phyloP scores from a whole-genome alignment of 2,113 vertebrate species.

The Leptocoma aspasia region DNA sequence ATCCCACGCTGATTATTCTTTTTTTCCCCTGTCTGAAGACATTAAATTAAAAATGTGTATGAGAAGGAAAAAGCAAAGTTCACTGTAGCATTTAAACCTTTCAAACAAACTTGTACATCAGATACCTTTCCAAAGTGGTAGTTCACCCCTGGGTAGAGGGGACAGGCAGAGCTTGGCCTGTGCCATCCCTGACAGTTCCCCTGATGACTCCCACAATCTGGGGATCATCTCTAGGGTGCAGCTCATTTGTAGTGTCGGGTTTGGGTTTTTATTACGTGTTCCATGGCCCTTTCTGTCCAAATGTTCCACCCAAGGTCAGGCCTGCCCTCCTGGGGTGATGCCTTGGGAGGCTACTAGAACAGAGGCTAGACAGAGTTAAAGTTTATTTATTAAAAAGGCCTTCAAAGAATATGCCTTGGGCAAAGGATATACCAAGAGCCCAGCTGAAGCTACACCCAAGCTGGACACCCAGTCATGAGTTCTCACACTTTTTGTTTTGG shows the following conservation, averaged over 20 bases:
- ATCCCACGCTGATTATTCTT: background rate
- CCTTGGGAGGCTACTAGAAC: background rate
- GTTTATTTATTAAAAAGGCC: background rate
- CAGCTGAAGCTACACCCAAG: background rate
- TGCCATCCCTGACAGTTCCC: background rate
- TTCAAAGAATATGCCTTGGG: background rate
- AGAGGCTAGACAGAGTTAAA: background rate
- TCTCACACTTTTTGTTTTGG: background rate
- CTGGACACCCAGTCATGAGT: background rate
- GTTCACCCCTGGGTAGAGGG: background rate
- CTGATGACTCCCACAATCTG: background rate
- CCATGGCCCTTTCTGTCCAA: background rate
- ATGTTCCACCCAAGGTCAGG: background rate
- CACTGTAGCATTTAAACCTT: background rate
- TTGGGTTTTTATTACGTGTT: background rate
- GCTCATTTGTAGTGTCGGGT: accelerated
- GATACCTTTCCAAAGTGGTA: background rate
- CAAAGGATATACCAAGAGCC: background rate
- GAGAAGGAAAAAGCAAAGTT: background rate
- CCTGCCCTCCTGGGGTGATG: background rate
- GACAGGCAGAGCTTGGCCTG: background rate
- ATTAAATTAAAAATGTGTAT: background rate
- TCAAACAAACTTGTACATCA: background rate
- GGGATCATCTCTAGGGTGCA: background rate
- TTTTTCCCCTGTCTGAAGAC: background rate